Base-by-base conservation (phyloP, 2,113 vertebrate genomes). In the Alouatta palliata region DNA sequence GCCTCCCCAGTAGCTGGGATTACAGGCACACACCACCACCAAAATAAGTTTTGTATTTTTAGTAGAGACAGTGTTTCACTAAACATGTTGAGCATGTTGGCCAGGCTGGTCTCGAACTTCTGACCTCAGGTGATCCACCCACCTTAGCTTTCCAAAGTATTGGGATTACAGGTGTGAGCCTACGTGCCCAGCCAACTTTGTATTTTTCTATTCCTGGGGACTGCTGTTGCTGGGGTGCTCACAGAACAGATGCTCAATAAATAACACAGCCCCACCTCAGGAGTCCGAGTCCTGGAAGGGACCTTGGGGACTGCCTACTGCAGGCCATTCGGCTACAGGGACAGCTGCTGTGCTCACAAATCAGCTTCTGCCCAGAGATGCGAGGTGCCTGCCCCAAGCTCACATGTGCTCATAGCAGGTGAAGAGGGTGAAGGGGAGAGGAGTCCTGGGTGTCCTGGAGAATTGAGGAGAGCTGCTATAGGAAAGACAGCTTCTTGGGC, bases 371-470 rank as follows among this genome's bases (percentile, higher is more conserved):
- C 11, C 32, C 23, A n/a, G 90, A 32, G 16, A 54, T 0, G 0
- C 2, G 61, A 52, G 10, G 4, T 11, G 11, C 66, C 37, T 1
- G 21, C 37, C 79, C 43, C 45, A 1, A 1, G 3, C 14, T 13
- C 17, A 0, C 2, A 0, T 0, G 8, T 43, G 75, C 68, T 37
- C 11, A 3, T 12, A 3, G 1, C 43, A 6, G 14, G 27, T 32
- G 43, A 77, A 14, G 27, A 64, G 8, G 30, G 52, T 5, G 20
- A 23, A 3, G 25, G 81, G 70, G 14, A 30, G 9, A 54, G 32
- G 17, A 45, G 54, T 13, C 76, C 80, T 47, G 54, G 54, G 30
- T 4, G 17, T 79, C 30, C 85, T 49, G 47, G 35, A 30, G 23
- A 45, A 58, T 30, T 66, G 80, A 49, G 32, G 54, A 83, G 77